These are phyloP conservation scores for Nymphicus hollandicus DNA, from an alignment of 2,113 vertebrate genomes.

Conservation along the genomic window DNA sequence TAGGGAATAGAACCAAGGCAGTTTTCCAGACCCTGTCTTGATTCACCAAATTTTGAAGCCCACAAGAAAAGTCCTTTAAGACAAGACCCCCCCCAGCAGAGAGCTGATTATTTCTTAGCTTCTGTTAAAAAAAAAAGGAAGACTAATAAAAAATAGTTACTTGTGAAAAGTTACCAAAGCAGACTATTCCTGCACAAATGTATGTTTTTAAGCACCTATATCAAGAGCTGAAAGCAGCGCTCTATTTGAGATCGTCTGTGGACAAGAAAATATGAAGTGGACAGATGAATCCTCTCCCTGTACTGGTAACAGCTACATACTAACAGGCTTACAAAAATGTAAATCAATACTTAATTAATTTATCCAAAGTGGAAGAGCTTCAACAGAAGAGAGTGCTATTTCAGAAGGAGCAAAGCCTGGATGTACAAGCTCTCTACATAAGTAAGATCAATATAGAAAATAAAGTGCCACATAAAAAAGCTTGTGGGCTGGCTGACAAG, in stretches of 20 bases:
- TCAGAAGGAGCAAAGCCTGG: not conserved
- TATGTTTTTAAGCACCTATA: not conserved
- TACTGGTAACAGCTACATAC: not conserved
- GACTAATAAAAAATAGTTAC: not conserved
- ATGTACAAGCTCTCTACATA: not conserved
- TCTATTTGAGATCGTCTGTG: not conserved
- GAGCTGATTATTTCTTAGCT: not conserved
- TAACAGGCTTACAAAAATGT: not conserved
- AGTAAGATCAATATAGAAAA: not conserved
- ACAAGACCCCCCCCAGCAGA: not conserved
- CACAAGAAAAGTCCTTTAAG: not conserved
- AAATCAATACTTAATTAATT: not conserved
- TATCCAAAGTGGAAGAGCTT: not conserved
- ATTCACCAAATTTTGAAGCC: not conserved
- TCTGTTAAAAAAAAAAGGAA: not conserved
- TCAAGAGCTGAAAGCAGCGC: not conserved
- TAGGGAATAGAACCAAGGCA: not conserved
- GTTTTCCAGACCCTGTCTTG: not conserved
- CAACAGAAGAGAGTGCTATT: not conserved
- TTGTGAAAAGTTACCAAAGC: not conserved
- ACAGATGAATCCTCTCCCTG: not conserved
- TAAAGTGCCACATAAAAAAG: not conserved
- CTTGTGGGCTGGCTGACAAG: not conserved
- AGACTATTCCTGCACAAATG: no score
- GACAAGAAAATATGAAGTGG: rapidly evolving